Percentiles rank a stretch among this genome's conserved stretches.
Evolutionary conservation across 2,113 vertebrate genomes (phyloP).

Genomic region (Cyanocitta stelleri): DNA sequence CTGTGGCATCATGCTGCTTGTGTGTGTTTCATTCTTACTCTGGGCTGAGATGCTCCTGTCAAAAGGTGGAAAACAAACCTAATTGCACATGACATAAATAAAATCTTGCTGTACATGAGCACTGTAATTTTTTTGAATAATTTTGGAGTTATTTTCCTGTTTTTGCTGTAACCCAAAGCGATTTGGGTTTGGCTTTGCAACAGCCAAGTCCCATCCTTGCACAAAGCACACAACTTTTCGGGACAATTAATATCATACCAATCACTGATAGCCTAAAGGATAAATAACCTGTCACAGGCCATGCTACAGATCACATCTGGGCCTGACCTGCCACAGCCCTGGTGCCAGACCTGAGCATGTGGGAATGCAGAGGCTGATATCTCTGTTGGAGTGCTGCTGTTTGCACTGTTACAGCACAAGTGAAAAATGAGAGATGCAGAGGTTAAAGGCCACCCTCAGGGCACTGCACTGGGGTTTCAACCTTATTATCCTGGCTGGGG

Average conservation of each 20-base stretch:
- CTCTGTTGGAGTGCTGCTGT: background rate
- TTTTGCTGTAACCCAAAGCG: background rate
- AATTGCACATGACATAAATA: background rate
- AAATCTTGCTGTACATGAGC: background rate
- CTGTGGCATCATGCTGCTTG: constrained; percentile 12
- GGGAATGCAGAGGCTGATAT: background rate
- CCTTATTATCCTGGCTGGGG: background rate
- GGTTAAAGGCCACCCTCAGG: background rate
- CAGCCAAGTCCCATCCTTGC: background rate
- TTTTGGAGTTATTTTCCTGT: background rate
- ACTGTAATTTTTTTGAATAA: background rate
- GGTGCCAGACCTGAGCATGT: background rate
- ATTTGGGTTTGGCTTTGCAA: background rate
- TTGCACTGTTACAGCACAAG: background rate
- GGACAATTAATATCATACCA: background rate
- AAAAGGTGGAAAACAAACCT: constrained; percentile 14
- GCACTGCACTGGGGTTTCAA: background rate
- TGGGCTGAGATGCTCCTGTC: background rate
- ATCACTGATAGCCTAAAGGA: background rate
- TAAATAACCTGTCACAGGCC: background rate
- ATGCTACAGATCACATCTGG: background rate
- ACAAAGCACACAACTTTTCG: background rate
- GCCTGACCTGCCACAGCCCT: background rate
- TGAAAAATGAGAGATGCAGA: background rate
- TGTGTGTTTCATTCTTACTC: background rate